These are phyloP conservation scores for Triops longicaudatus DNA, from an alignment of 1,140 invertebrate species.

Conservation along the genomic window DNA sequence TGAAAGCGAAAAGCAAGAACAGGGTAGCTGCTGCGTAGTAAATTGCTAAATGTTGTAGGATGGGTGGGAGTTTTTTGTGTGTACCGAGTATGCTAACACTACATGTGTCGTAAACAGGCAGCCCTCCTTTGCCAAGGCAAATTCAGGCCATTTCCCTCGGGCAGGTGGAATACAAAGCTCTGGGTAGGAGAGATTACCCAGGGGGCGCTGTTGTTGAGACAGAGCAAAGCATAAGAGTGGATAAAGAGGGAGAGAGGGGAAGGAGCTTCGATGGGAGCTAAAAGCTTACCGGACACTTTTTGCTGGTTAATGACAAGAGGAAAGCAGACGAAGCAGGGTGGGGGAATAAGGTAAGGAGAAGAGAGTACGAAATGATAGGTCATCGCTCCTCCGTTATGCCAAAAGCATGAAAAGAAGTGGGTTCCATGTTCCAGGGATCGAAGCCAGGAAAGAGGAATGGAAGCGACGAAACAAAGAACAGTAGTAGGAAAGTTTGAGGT, in stretches of 20 bases:
- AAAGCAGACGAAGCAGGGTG: background rate
- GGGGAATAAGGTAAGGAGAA: background rate
- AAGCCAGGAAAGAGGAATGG: background rate
- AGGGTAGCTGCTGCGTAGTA: no score
- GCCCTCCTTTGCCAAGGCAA: background rate
- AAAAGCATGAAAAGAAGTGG: background rate
- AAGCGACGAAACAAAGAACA: background rate
- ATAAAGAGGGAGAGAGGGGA: background rate
- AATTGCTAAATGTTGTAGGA: no score
- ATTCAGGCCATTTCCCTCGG: constrained; percentile 10
- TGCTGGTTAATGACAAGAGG: background rate
- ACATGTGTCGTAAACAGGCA: background rate
- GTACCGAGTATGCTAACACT: background rate
- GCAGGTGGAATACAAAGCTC: background rate
- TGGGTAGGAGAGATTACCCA: background rate
- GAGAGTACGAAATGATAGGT: background rate
- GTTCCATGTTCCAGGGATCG: background rate
- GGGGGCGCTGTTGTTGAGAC: background rate
- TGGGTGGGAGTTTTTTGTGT: no score
- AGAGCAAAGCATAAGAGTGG: background rate
- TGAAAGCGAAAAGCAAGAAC: no score
- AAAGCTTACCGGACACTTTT: background rate
- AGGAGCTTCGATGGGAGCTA: background rate
- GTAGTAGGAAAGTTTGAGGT: background rate
- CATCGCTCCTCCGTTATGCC: background rate